Conservation (phyloP, 1,140 invertebrate genomes). For the Nymphalis io region DNA sequence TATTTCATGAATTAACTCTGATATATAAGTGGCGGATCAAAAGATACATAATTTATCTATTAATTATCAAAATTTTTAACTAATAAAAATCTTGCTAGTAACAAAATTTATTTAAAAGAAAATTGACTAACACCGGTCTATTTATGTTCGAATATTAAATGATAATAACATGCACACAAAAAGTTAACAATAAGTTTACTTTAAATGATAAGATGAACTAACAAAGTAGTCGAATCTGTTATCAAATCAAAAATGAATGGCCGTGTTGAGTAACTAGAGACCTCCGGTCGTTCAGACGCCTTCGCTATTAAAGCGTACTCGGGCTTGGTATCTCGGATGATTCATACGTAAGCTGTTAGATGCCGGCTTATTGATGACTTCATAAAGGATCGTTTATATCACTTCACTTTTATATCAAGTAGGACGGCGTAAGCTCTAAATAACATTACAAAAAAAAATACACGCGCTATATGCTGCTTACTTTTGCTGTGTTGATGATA, state of each 20-base stretch:
- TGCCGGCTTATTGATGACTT: conserved; percentile 50
- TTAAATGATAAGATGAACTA: background rate
- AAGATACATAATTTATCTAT: too few species aligned
- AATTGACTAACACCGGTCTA: too few species aligned
- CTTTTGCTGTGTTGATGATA: too few species aligned
- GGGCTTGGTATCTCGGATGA: conserved; percentile 45
- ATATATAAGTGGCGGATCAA: too few species aligned
- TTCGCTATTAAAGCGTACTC: conserved; percentile 44
- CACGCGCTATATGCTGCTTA: too few species aligned
- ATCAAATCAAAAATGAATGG: conserved; percentile 40
- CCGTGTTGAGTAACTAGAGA: conserved; percentile 46
- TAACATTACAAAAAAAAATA: too few species aligned
- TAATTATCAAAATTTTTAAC: too few species aligned
- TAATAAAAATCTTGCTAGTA: too few species aligned
- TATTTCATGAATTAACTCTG: too few species aligned
- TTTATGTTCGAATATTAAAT: too few species aligned
- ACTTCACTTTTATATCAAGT: background rate
- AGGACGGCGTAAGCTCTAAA: background rate
- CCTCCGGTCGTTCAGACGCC: conserved; percentile 42
- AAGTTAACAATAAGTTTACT: background rate
- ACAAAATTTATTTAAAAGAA: too few species aligned
- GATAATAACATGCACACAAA: background rate
- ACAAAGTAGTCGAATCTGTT: conserved; percentile 25
- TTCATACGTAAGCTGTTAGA: conserved; percentile 47
- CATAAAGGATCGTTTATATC: conserved; percentile 16